A percentile compares a stretch with the other conserved stretches of the same genome.
Conservation (phyloP, 2,113 vertebrate species). For the Rafetus swinhoei region DNA sequence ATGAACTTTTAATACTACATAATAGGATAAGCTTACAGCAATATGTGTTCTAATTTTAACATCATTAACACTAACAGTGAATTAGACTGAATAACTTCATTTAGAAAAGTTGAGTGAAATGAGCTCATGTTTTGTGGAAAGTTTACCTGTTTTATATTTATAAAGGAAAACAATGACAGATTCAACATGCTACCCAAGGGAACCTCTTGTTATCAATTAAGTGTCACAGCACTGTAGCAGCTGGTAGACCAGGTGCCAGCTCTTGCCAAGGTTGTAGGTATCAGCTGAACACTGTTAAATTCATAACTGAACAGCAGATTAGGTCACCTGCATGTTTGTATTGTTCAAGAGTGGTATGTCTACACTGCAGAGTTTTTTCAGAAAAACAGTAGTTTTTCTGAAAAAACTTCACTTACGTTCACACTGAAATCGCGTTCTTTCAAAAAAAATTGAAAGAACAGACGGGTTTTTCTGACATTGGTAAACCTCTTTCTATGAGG, state of each 20-base stretch:
- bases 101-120: neutral
- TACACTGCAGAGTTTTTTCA: too few species aligned
- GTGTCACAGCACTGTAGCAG: neutral
- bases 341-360: too few species aligned
- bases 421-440: too few species aligned
- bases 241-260: neutral
- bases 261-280: neutral
- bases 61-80: neutral
- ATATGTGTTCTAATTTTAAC: neutral
- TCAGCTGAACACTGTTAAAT: neutral
- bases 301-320: neutral
- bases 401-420: too few species aligned
- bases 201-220: neutral
- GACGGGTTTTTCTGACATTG: too few species aligned
- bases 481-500: too few species aligned
- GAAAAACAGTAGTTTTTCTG: too few species aligned
- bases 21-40: neutral
- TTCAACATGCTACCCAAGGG: fast-evolving
- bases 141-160: neutral
- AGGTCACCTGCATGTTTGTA: neutral
- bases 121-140: neutral
- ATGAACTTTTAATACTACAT: fast-evolving
- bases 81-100: neutral
- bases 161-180: neutral
- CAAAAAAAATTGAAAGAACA: too few species aligned